Conservation (phyloP, 1,140 invertebrate genomes). For the Drosophila baimaii region DNA sequence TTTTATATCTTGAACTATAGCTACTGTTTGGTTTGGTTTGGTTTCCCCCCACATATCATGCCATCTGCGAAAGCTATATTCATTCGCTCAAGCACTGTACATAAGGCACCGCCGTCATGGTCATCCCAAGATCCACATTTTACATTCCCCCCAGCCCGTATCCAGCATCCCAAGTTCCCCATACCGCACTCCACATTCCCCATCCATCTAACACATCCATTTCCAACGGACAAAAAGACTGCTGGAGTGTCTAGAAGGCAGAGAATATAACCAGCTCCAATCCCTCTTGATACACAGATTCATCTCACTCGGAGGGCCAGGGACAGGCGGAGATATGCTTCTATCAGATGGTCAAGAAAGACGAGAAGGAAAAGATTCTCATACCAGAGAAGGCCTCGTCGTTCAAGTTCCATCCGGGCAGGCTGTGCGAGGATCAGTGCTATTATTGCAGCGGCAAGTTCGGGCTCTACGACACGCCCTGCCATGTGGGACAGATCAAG, state of each 20-base stretch:
- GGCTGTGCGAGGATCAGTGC: constrained; percentile 92
- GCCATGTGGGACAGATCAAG: constrained; percentile 93
- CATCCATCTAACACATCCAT: neutral
- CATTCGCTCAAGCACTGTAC: constrained; percentile 26
- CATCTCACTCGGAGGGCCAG: constrained; percentile 77
- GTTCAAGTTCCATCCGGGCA: constrained; percentile 92
- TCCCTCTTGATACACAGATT: constrained; percentile 59
- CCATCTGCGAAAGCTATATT: neutral
- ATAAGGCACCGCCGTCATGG: constrained; percentile 41
- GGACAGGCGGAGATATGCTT: constrained; percentile 54
- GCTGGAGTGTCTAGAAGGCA: neutral
- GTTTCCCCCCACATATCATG: neutral
- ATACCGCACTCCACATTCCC: neutral
- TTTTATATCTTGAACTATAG: neutral
- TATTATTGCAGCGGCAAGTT: constrained; percentile 94
- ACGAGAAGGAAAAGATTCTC: constrained; percentile 88
- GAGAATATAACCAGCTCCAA: neutral
- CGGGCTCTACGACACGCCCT: constrained; percentile 92
- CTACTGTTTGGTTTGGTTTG: constrained; percentile 7
- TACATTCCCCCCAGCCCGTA: too few species aligned
- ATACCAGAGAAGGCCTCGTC: constrained; percentile 94
- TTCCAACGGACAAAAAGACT: neutral
- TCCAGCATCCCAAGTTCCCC: neutral
- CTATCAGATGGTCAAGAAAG: constrained; percentile 86
- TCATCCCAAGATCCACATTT: too few species aligned